Percentiles rank a stretch among this genome's conserved stretches.
phyloP scores from a whole-genome alignment of 2,113 vertebrate genomes.

The Callionymus lyra region DNA sequence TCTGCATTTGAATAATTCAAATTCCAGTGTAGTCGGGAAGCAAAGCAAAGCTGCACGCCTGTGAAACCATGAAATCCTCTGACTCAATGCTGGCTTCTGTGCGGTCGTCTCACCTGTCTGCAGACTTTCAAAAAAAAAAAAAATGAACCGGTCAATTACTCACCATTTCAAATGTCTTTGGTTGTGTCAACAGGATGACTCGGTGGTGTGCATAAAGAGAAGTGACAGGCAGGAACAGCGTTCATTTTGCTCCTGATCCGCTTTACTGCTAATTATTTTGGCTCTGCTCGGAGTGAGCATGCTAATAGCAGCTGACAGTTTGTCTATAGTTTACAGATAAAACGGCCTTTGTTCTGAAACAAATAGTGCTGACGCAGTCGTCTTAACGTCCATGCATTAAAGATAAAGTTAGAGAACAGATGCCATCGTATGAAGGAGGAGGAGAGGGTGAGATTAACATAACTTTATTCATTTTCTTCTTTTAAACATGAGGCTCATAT shows the following conservation, averaged over 20 bases:
- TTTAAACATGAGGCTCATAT: too few relatives aligned
- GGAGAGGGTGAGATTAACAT: too few relatives aligned
- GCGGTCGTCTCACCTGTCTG: slow-evolving; percentile 61
- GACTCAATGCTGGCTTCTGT: slow-evolving; percentile 56
- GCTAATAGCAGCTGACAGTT: slow-evolving; percentile 9
- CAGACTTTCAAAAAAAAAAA: too few relatives aligned
- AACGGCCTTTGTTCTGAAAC: slow-evolving; percentile 3
- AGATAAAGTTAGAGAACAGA: too few relatives aligned
- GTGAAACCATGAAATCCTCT: slow-evolving; percentile 42
- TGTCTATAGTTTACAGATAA: slow-evolving; percentile 5
- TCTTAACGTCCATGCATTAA: slow-evolving; percentile 2
- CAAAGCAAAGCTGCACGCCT: slow-evolving; percentile 41
- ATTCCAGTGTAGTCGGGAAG: slow-evolving; percentile 31
- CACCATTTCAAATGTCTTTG: slow-evolving; percentile 34
- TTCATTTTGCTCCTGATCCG: slow-evolving; percentile 16
- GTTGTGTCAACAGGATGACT: slow-evolving; percentile 36
- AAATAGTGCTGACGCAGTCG: slow-evolving; percentile 11
- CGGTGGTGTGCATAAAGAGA: slow-evolving; percentile 6
- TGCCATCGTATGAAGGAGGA: too few relatives aligned
- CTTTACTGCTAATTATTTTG: slow-evolving; percentile 12
- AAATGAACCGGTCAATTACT: too few relatives aligned
- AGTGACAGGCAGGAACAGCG: slow-evolving; percentile 1
- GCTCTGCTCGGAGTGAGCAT: slow-evolving; percentile 8
- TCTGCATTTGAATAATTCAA: slow-evolving; percentile 41
- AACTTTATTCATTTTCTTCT: too few relatives aligned